Evolutionary conservation across 2,797 vertebrate species (phyloP).

Genomic region (Clarias platycephalus): DNA sequence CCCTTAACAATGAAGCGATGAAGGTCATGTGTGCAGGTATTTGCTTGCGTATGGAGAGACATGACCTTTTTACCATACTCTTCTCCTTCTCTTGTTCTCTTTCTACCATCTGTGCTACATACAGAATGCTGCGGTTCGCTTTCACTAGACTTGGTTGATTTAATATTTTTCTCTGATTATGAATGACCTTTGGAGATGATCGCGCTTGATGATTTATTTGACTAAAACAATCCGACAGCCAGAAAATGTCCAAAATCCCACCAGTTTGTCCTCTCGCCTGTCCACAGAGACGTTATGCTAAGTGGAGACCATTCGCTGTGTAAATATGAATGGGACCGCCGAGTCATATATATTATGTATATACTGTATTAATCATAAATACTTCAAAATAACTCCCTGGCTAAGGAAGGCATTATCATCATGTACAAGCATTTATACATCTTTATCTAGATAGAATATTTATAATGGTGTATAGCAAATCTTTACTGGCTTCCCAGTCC

Average conservation of each 20-base stretch:
- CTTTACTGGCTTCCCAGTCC: background rate
- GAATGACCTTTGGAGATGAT: slow-evolving; percentile 16
- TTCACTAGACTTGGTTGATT: background rate
- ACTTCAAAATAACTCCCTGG: background rate
- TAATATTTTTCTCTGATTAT: background rate
- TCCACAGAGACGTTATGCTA: background rate
- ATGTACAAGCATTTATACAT: background rate
- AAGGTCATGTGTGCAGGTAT: slow-evolving; percentile 44
- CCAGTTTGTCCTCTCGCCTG: background rate
- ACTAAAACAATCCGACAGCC: slow-evolving; percentile 10
- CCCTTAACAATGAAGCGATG: slow-evolving; percentile 30
- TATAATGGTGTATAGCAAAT: background rate
- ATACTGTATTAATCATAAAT: background rate
- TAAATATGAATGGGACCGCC: background rate
- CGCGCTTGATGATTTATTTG: background rate
- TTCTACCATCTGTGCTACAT: background rate
- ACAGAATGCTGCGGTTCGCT: background rate
- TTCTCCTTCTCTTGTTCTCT: background rate
- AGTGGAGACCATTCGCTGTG: background rate
- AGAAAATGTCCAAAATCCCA: slow-evolving; percentile 3
- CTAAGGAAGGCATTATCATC: background rate
- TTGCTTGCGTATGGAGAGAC: slow-evolving; percentile 43
- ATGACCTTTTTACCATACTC: slow-evolving; percentile 61
- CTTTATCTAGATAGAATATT: background rate
- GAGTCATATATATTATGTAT: background rate